These are phyloP conservation scores for Neofelis nebulosa DNA, from an alignment of 2,113 vertebrate genomes.

Conservation along the genomic window DNA sequence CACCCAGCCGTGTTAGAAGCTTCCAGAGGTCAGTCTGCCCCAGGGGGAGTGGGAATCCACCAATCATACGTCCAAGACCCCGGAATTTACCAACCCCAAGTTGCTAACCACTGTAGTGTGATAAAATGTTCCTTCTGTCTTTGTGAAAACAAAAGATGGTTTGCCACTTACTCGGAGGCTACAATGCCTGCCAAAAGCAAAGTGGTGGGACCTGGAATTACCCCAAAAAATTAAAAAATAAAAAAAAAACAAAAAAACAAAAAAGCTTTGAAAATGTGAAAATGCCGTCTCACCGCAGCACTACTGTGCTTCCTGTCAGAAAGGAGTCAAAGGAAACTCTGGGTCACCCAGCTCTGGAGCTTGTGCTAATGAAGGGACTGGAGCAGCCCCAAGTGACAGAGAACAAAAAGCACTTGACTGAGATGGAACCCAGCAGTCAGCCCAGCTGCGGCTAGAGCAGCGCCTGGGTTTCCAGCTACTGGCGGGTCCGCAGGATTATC, in stretches of 20 bases:
- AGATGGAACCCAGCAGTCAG: background rate
- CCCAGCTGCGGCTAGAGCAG: background rate
- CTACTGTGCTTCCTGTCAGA: background rate
- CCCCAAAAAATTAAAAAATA: background rate
- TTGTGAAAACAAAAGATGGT: constrained; percentile 29
- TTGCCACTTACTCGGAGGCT: background rate
- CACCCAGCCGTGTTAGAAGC: background rate
- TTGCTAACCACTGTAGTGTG: background rate
- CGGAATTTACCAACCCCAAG: background rate
- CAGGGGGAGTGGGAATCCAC: background rate
- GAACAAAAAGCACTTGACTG: background rate
- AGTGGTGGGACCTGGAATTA: background rate
- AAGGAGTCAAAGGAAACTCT: background rate
- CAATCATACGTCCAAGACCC: background rate
- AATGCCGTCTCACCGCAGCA: background rate
- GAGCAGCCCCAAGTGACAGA: background rate
- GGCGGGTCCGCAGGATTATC: background rate
- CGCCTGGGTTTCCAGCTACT: background rate
- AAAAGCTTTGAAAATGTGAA: background rate
- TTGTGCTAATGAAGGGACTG: background rate
- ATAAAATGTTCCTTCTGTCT: background rate
- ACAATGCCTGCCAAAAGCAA: constrained; percentile 17
- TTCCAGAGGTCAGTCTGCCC: constrained; percentile 22
- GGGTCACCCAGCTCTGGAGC: background rate
- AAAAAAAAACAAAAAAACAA: background rate